Evolutionary conservation across 2,113 vertebrate species (phyloP), one percentile per base, ranked within the genome.

Genomic region (Lepisosteus oculatus): DNA sequence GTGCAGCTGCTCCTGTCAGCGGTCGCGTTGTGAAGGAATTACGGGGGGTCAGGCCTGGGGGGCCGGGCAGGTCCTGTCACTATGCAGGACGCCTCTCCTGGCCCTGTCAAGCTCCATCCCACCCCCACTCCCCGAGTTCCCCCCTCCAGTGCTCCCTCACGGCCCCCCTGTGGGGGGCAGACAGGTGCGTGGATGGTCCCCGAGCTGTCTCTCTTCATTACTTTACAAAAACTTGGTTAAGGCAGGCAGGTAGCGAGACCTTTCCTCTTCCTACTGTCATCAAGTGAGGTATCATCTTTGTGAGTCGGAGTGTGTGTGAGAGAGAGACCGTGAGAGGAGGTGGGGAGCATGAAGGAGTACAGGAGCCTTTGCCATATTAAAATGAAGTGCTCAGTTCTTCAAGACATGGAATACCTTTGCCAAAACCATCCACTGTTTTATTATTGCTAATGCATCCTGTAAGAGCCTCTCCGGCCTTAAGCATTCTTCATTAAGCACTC

Each of bases 1-100:
- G 92, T 92, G 91, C 97, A 99, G 96, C 95, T 98, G 97, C 95
- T 96, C 83, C 95, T 96, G 96, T 97, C 96, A 97, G 92, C 92
- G 88, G 89, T 89, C 87, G 90, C 42, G 66, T 88, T 73, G 90
- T 89, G 92, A 92, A 96, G 94, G 93, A 96, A 96, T 96, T 95
- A 96, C 76, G 89, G 91, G 76, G 85, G 95, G 92, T 90, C 90
- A 91, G 78, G 90, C 90, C 89, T 81, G 90, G 86, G 90, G 90
- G 90, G 92, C 89, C 85, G 85, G 91, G 92, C 92, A 90, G 85
- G 78, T 89, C 88, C 94, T 96, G 94, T 95, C 95, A 95, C 89
- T 3, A 81, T 84, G 88, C 84, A 90, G 92, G 86, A 91, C 91
- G 93, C 92, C 94, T 93, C 91, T 94, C 91, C 91, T 89, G 90